Evolutionary conservation across 2,888 invertebrate genomes (phyloP).

Genomic region (Limulus polyphemus): DNA sequence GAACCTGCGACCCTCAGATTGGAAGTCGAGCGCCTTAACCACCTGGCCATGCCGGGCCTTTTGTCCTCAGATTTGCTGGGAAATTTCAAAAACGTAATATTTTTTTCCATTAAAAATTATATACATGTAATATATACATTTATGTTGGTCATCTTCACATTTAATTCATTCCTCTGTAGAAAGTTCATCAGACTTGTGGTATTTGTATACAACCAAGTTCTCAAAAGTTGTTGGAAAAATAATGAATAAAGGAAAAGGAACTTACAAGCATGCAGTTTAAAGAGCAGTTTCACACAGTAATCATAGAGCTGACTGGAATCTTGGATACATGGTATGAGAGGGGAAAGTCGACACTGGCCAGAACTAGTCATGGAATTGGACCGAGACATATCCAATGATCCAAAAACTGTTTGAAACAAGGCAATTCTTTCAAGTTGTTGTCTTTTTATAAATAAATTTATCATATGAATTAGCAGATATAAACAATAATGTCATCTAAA

Average conservation of each 20-base stretch:
- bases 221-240: neutral
- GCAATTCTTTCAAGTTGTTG: too few species aligned
- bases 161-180: too few species aligned
- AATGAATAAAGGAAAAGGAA: slow-evolving; percentile 8
- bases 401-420: slow-evolving; percentile 55
- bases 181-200: too few species aligned
- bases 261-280: slow-evolving; percentile 70
- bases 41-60: too few species aligned
- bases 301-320: slow-evolving; percentile 95
- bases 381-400: slow-evolving; percentile 79
- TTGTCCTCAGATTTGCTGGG: too few species aligned
- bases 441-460: slow-evolving; percentile 4
- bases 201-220: too few species aligned
- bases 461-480: slow-evolving; percentile 3
- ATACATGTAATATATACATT: too few species aligned
- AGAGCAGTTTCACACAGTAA: slow-evolving; percentile 87
- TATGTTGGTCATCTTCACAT: too few species aligned
- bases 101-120: too few species aligned
- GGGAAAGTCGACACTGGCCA: slow-evolving; percentile 92
- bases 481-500: slow-evolving; percentile 2
- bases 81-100: too few species aligned
- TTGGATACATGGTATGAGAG: slow-evolving; percentile 85
- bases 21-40: too few species aligned
- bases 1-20: too few species aligned
- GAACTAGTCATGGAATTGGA: slow-evolving; percentile 94